phyloP scores from a whole-genome alignment of 2,888 invertebrate genomes.

The Geophilus truncorum region DNA sequence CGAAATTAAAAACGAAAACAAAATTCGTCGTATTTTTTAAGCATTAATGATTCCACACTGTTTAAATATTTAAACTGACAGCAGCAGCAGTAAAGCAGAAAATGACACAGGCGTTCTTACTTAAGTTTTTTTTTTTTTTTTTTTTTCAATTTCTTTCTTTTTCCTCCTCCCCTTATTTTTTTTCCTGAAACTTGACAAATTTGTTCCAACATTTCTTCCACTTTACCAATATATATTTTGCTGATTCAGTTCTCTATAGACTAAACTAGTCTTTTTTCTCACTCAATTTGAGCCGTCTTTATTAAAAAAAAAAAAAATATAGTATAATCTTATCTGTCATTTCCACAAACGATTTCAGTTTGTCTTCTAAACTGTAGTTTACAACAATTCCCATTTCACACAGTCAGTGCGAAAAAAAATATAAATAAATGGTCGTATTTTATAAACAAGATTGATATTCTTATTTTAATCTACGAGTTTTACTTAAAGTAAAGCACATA shows the following conservation, averaged over 20 bases:
- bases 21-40: not conserved
- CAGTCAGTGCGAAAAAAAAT: not conserved
- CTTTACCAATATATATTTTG: not conserved
- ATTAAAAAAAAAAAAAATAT: not conserved
- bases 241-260: slow-evolving; percentile 12
- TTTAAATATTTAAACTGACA: not conserved
- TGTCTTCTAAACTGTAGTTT: not conserved
- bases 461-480: too few relatives aligned
- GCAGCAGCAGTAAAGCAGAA: not conserved
- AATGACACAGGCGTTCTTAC: not conserved
- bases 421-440: too few relatives aligned
- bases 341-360: not conserved
- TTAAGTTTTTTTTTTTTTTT: not conserved
- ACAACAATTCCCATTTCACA: not conserved
- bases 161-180: not conserved
- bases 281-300: not conserved
- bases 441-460: too few relatives aligned
- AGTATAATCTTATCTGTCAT: not conserved
- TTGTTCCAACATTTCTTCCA: slow-evolving; percentile 11
- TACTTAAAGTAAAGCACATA: too few relatives aligned
- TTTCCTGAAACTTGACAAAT: not conserved
- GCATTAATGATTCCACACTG: not conserved
- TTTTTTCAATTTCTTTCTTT: not conserved
- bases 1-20: not conserved
- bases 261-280: not conserved